Evolutionary conservation across 2,113 vertebrate species (phyloP).

Genomic region (Colossoma macropomum): DNA sequence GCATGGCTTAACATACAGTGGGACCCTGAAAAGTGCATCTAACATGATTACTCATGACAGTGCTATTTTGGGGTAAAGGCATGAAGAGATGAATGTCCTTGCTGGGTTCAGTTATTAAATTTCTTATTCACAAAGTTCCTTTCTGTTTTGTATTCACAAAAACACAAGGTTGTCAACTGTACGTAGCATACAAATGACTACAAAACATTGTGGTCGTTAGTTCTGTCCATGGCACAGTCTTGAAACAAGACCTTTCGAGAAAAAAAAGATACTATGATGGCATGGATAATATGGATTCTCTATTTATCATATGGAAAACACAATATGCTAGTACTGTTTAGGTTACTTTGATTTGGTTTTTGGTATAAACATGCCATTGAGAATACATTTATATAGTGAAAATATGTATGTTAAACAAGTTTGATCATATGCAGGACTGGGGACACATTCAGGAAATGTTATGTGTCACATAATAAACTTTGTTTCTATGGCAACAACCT

Average conservation of each 20-base stretch:
- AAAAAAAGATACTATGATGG: too few species aligned
- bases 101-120: background rate
- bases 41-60: background rate
- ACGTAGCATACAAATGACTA: background rate
- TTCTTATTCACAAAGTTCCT: background rate
- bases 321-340: too few species aligned
- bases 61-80: background rate
- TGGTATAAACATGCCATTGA: too few species aligned
- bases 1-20: too few species aligned
- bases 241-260: too few species aligned
- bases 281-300: too few species aligned
- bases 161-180: background rate
- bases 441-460: background rate
- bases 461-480: background rate
- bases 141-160: background rate
- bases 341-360: too few species aligned
- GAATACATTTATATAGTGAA: too few species aligned
- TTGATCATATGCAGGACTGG: background rate
- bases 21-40: background rate
- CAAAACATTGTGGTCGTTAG: background rate
- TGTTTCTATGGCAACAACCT: constrained; percentile 7
- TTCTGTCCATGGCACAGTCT: too few species aligned
- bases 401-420: background rate
- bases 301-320: too few species aligned
- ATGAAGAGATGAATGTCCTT: background rate